These are phyloP conservation scores for Tamias sibiricus DNA, from an alignment of 2,113 vertebrate species.

Conservation along the genomic window DNA sequence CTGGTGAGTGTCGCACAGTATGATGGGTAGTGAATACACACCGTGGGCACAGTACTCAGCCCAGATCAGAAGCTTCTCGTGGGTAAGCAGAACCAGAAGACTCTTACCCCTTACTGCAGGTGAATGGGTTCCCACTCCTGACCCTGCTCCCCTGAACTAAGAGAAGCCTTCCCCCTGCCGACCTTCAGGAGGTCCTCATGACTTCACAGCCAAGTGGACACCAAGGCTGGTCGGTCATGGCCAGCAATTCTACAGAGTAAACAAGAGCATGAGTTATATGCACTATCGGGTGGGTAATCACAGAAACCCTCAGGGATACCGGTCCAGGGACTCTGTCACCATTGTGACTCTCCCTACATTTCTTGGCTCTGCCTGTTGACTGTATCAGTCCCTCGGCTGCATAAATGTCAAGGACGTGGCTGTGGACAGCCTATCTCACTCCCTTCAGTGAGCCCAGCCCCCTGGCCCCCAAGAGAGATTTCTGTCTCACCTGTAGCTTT, in stretches of 20 bases:
- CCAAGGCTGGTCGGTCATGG: neutral
- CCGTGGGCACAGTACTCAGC: accelerated
- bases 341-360: neutral
- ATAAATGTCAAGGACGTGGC: neutral
- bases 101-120: neutral
- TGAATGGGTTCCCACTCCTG: accelerated
- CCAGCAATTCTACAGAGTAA: accelerated
- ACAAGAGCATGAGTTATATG: neutral
- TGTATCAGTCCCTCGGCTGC: neutral
- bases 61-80: neutral
- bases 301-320: neutral
- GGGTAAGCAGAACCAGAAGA: neutral
- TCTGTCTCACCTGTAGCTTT: neutral
- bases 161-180: neutral
- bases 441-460: neutral
- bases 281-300: neutral
- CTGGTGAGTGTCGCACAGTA: neutral
- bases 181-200: neutral
- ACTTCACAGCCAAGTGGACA: neutral
- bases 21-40: accelerated
- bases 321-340: neutral
- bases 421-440: neutral
- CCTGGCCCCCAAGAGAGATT: neutral
- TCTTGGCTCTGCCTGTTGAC: neutral
- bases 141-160: neutral